Evolutionary conservation across 2,113 vertebrate species (phyloP).

Genomic region (Panthera leo): DNA sequence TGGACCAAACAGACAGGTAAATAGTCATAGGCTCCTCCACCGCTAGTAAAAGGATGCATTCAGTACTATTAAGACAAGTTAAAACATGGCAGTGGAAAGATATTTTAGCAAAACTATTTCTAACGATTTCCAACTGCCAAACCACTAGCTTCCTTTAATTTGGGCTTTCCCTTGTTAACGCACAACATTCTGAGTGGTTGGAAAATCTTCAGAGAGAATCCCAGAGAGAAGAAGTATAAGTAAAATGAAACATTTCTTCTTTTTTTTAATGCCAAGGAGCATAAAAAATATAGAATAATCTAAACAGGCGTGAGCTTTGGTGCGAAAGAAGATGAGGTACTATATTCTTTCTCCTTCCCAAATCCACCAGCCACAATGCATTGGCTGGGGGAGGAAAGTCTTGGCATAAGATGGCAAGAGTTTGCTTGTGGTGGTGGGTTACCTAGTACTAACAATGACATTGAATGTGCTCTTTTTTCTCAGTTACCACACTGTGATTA

Average conservation of each 20-base stretch:
- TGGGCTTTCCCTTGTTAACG: conserved; percentile 63
- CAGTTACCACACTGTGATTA: not conserved
- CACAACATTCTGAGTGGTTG: conserved; percentile 46
- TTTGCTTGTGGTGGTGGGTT: not conserved
- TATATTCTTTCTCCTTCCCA: not conserved
- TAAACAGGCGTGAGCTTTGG: conserved; percentile 4
- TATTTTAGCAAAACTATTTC: conserved; percentile 54
- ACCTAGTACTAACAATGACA: not conserved
- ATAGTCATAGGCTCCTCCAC: not conserved
- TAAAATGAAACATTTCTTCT: not conserved
- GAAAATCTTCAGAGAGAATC: conserved; percentile 70
- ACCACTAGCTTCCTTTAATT: conserved; percentile 76
- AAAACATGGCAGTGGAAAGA: conserved; percentile 53
- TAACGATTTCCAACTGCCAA: conserved; percentile 63
- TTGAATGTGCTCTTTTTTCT: not conserved
- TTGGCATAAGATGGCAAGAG: not conserved
- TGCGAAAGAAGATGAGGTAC: not conserved
- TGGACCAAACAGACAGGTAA: conserved; percentile 25
- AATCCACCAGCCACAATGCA: not conserved
- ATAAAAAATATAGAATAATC: conserved; percentile 27
- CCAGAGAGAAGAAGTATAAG: not conserved
- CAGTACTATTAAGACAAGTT: conserved; percentile 65
- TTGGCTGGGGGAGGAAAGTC: not conserved
- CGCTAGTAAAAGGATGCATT: conserved; percentile 63
- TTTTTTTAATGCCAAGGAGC: not conserved